Evolutionary conservation across 2,113 vertebrate species (phyloP), one percentile per base, ranked within the genome.

Genomic region (Aix galericulata): DNA sequence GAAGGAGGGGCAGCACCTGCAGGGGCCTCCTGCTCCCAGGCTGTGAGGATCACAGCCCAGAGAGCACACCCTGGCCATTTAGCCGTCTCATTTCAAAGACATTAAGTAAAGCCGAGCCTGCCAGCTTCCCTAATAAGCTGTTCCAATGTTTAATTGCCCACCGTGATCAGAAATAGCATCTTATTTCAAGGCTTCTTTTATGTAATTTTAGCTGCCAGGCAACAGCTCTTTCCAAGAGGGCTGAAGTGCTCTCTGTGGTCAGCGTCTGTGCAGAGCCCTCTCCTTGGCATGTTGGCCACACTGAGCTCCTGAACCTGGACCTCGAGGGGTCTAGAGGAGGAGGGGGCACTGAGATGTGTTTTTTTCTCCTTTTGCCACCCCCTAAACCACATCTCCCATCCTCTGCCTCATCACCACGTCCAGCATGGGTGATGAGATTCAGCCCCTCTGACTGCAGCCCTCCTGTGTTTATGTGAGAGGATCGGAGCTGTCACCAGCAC

Each of bases 81-180:
- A 86, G 60, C 56, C 13, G 0, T 13, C 83, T 78, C 88, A 21
- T 96, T 89, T 73, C 78, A 69, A 59, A 95, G 84, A 32, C 74
- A 95, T 76, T 66, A 60, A 73, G 64, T 9, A 52, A 72, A 87
- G 71, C 48, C 4, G 0, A 91, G 94, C 63, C 82, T 95, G 91
- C 93, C 94, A 95, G 67, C 82, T 91, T 89, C 91, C 75, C 75
- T 89, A 82, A 93, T 91, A 74, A 89, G 78, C 93, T 94, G 93
- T 89, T 96, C 94, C 94, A 95, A 85, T 82, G 82, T 85, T 95
- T 95, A 95, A 95, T 96, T 95, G 91, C 62, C 89, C 91, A 89
- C 89, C 40, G 0, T 56, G 78, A 92, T 91, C 93, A 92, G 91
- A 96, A 97, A 94, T 94, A 95, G 84, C 87, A 85, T 89, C 94